Percentiles rank a stretch among this genome's conserved stretches.
Conservation (phyloP, 2,113 vertebrate genomes). For the Misgurnus anguillicaudatus region DNA sequence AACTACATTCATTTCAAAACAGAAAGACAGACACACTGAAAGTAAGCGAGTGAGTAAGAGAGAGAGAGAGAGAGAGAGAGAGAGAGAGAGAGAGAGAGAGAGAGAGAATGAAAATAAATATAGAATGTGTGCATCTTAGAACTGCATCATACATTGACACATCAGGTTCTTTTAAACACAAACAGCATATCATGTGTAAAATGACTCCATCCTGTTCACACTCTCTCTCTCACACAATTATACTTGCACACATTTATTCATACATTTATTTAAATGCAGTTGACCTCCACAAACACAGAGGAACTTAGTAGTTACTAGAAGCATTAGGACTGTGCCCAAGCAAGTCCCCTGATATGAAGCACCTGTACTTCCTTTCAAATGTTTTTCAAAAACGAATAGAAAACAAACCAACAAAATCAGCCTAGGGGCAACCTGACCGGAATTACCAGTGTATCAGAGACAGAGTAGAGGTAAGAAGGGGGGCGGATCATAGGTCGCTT, state of each 20-base stretch:
- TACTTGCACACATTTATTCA: not conserved
- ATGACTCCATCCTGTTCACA: not conserved
- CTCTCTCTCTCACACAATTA: not conserved
- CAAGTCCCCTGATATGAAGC: not conserved
- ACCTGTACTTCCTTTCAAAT: conserved; percentile 21
- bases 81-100: not conserved
- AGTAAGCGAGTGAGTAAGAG: too few species aligned
- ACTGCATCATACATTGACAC: not conserved
- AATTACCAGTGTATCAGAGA: conserved; percentile 36
- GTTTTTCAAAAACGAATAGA: not conserved
- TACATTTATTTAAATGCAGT: not conserved
- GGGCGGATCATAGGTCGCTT: not conserved
- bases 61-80: too few species aligned
- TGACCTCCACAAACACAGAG: not conserved
- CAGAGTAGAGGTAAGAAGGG: not conserved
- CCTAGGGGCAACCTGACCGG: conserved; percentile 31
- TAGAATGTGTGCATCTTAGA: not conserved
- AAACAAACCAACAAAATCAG: not conserved
- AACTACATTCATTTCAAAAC: too few species aligned
- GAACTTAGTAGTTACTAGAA: not conserved
- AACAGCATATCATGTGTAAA: too few species aligned
- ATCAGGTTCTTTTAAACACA: not conserved
- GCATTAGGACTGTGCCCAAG: not conserved
- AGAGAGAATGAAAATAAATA: not conserved
- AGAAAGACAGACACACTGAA: too few species aligned